These are phyloP conservation scores for Solenodon paradoxus DNA, from an alignment of 2,113 vertebrate species.

Conservation along the genomic window DNA sequence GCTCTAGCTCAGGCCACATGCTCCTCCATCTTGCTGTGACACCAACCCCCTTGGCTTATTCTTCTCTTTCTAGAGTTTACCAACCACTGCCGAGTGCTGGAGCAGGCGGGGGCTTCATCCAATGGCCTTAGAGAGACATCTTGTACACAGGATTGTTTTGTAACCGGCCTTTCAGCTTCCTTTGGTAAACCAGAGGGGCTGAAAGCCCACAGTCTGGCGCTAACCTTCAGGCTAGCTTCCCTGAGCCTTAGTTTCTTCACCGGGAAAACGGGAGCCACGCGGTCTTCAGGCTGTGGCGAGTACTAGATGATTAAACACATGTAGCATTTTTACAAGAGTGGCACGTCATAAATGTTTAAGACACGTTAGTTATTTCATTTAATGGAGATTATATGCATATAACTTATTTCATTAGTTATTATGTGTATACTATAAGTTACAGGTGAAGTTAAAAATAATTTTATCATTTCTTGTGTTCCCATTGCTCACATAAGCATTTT, in stretches of 20 bases:
- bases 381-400: background rate
- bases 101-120: background rate
- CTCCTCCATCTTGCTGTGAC: background rate
- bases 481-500: too few relatives aligned
- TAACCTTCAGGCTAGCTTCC: background rate
- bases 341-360: background rate
- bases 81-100: background rate
- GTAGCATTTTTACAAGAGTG: background rate
- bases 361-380: background rate
- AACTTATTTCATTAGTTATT: background rate
- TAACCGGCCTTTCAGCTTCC: background rate
- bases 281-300: background rate
- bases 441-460: too few relatives aligned
- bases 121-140: background rate
- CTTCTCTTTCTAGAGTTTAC: background rate
- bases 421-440: background rate
- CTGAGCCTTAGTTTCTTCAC: background rate
- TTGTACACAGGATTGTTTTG: background rate
- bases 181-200: background rate
- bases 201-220: background rate
- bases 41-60: background rate
- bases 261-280: background rate
- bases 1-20: background rate
- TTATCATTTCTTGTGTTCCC: too few relatives aligned
- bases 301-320: background rate